Percentiles rank a stretch among this genome's conserved stretches.
phyloP scores from a whole-genome alignment of 2,113 vertebrate genomes.

The Hyperopisus bebe region DNA sequence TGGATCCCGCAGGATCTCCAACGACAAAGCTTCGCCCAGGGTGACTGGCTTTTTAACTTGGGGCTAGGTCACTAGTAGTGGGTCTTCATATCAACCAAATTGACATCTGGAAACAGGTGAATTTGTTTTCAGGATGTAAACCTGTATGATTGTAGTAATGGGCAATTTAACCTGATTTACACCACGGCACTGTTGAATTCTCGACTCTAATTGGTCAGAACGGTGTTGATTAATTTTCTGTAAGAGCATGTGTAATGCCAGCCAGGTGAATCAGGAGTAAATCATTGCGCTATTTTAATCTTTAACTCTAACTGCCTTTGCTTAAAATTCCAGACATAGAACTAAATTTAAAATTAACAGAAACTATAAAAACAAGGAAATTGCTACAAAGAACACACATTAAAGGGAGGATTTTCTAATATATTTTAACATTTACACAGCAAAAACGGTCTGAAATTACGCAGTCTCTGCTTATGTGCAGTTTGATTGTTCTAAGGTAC shows the following conservation, averaged over 20 bases:
- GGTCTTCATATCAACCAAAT: neutral
- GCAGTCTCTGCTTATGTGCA: neutral
- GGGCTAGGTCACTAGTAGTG: constrained; percentile 21
- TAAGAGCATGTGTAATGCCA: neutral
- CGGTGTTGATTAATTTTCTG: neutral
- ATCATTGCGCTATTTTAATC: neutral
- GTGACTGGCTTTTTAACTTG: neutral
- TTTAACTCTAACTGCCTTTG: neutral
- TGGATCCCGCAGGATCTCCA: neutral
- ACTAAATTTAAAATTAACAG: neutral
- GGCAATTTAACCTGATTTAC: neutral
- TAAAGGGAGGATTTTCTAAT: neutral
- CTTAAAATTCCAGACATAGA: neutral
- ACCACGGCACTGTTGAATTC: neutral
- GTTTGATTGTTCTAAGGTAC: neutral
- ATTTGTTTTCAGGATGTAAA: neutral
- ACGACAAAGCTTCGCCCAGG: neutral
- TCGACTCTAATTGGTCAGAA: neutral
- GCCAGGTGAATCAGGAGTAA: neutral
- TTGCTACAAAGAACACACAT: neutral
- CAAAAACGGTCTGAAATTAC: neutral
- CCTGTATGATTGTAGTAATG: neutral
- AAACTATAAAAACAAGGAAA: neutral
- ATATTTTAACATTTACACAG: neutral
- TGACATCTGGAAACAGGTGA: neutral